Evolutionary conservation across 2,113 vertebrate genomes (phyloP).

Genomic region (Hemiprocne comata): DNA sequence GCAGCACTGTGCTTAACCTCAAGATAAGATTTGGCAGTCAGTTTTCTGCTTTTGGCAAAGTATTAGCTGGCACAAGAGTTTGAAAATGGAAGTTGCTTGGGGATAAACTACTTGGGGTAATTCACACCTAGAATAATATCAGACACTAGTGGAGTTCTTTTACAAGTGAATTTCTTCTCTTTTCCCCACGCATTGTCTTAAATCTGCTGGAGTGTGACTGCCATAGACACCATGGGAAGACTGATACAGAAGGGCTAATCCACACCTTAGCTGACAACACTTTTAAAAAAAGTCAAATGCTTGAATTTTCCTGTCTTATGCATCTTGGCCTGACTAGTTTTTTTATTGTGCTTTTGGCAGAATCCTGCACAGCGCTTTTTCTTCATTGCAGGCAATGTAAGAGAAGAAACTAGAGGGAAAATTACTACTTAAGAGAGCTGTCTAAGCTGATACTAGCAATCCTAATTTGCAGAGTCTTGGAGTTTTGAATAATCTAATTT

Average conservation of each 20-base stretch:
- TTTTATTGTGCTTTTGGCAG: not conserved
- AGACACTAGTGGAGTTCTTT: not conserved
- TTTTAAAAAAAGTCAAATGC: not conserved
- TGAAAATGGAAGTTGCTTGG: not conserved
- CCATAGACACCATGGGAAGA: not conserved
- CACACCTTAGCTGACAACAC: not conserved
- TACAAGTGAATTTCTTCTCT: not conserved
- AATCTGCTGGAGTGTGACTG: not conserved
- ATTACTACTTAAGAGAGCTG: not conserved
- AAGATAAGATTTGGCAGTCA: not conserved
- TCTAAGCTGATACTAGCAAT: not conserved
- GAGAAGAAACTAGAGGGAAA: not conserved
- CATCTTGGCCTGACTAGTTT: not conserved
- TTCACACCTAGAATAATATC: slow-evolving; percentile 29
- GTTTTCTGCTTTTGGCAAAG: not conserved
- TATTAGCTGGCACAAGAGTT: not conserved
- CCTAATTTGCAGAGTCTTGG: not conserved
- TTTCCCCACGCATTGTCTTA: not conserved
- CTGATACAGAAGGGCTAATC: not conserved
- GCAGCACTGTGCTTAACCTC: not conserved
- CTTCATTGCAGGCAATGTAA: not conserved
- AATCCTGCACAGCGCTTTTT: not conserved
- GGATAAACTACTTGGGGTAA: not conserved
- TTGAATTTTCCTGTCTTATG: not conserved
- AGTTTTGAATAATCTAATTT: not conserved